These are phyloP conservation scores for Saturnia japonica DNA, from an alignment of 2,888 invertebrate species.

Conservation along the genomic window DNA sequence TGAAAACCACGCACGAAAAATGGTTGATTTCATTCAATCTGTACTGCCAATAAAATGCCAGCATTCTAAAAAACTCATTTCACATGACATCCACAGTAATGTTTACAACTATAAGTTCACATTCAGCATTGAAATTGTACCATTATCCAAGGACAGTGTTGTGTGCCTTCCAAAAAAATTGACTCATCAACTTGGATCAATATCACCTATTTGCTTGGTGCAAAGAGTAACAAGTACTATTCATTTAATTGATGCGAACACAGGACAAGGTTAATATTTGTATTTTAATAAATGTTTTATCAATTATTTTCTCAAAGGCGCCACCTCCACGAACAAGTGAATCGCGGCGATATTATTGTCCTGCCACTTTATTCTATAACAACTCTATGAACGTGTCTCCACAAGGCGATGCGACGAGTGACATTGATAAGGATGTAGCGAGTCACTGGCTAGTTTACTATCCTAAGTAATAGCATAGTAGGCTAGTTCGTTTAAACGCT, in stretches of 20 bases:
- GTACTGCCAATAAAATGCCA: conserved; percentile 94
- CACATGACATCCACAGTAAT: conserved; percentile 98
- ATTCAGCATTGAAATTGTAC: conserved; percentile 96
- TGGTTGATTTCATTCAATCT: conserved; percentile 95
- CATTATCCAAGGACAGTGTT: conserved; percentile 96
- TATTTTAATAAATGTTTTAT: background rate
- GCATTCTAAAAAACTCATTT: conserved; percentile 96
- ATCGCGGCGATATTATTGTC: too few relatives aligned
- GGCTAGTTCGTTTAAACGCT: too few relatives aligned
- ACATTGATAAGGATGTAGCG: too few relatives aligned
- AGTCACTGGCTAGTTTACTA: too few relatives aligned
- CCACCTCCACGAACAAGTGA: too few relatives aligned
- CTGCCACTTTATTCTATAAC: too few relatives aligned
- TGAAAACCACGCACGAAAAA: conserved; percentile 95
- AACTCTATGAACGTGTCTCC: too few relatives aligned
- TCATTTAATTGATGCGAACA: conserved; percentile 95
- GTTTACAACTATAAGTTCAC: conserved; percentile 98
- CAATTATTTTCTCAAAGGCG: too few relatives aligned
- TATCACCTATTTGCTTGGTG: conserved; percentile 94
- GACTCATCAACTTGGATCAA: conserved; percentile 92
- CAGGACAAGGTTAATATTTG: conserved; percentile 86
- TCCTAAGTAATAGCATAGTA: too few relatives aligned
- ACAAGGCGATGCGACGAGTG: too few relatives aligned
- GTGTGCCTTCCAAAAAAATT: conserved; percentile 94
- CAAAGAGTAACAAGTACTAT: conserved; percentile 93